Evolutionary conservation across 1,140 invertebrate species (phyloP), one percentile per base, ranked within the genome.

Genomic region (Mactra quadrangularis): DNA sequence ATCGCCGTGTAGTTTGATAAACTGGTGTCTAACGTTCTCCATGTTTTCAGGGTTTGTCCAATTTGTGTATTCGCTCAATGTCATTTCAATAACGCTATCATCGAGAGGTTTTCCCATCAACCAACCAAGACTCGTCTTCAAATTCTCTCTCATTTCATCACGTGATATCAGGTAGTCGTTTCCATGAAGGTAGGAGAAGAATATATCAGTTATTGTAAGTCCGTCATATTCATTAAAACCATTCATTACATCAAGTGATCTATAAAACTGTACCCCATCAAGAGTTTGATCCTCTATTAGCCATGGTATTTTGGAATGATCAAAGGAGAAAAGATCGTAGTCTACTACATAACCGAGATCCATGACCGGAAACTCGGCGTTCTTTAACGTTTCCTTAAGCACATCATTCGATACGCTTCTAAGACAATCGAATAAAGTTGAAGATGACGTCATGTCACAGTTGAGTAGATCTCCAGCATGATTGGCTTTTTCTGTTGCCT

Each of bases 171-270:
- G 6, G 1, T 4, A 38, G 38, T 38, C 11, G n/a, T n/a, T n/a
- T 13, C 53, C 55, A 25, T 11, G 9, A 3, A 27, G 9, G 27
- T 22, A 2, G 27, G 55, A 3, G 27, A 27, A 57, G 4, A 11
- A 22, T n/a, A n/a, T n/a, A 27, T 17, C 13, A 64, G 31, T 3
- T 31, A 50, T 0, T 22, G 1, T 0, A 55, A 45, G 9, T 41
- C 82, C 82, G 64, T 84, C 82, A 31, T 33, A 15, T 41, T 27
- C 31, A 41, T 60, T 71, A 19, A 66, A 68, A 9, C 82, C 82
- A 17, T 29, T 55, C 27, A 84, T 64, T 19, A 64, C 35, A 31
- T 84, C 68, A 17, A 84, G 45, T 38, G 74, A 62, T 31, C 57
- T 29, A 47, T 71, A 71, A 53, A 84, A 84, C 17, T 84, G n/a